Conservation (phyloP, 2,888 invertebrate species). For the Pomacea canaliculata region DNA sequence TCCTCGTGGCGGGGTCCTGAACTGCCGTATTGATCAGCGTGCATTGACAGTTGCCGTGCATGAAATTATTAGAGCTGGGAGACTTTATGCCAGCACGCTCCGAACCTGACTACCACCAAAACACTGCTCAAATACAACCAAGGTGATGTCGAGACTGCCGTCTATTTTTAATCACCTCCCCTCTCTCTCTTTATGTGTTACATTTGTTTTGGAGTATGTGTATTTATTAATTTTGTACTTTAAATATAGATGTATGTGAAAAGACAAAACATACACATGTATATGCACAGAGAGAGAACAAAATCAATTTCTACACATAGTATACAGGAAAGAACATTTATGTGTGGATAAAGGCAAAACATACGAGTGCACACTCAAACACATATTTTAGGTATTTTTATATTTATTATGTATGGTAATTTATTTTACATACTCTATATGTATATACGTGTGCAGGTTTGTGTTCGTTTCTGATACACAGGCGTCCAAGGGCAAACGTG, state of each 20-base stretch:
- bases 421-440: too few species aligned
- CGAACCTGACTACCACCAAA: too few species aligned
- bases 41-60: too few species aligned
- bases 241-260: background rate
- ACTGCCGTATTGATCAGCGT: background rate
- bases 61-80: too few species aligned
- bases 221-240: background rate
- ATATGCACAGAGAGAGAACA: background rate
- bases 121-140: conserved; percentile 28
- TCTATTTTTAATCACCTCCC: too few species aligned
- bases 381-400: too few species aligned
- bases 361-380: too few species aligned
- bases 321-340: background rate
- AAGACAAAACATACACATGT: background rate
- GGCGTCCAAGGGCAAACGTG: background rate
- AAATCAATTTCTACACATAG: background rate
- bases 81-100: too few species aligned
- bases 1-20: background rate
- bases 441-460: background rate
- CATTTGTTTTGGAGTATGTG: conserved; percentile 6
- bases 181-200: too few species aligned
- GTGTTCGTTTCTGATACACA: background rate
- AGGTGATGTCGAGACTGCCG: too few species aligned
- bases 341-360: too few species aligned
- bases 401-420: too few species aligned